A percentile compares a stretch with the other conserved stretches of the same genome.
Conservation (phyloP, 2,888 invertebrate species). For the Mantis religiosa region DNA sequence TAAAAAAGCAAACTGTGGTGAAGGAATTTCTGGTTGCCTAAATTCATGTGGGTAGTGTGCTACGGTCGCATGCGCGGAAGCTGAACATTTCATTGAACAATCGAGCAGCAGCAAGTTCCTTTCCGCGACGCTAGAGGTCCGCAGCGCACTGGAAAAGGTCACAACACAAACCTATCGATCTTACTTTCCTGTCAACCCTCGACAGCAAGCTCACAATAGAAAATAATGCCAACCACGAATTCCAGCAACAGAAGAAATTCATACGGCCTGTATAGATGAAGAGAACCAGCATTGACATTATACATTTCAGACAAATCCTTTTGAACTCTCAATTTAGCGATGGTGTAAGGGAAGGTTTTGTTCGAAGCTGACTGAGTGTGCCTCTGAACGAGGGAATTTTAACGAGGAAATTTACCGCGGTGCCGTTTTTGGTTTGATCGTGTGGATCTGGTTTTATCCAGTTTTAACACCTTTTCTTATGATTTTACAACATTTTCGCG, state of each 20-base stretch:
- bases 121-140: slow-evolving; percentile 10
- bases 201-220: not conserved
- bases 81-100: not conserved
- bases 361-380: not conserved
- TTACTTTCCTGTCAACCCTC: slow-evolving; percentile 15
- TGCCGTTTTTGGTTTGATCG: not conserved
- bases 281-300: not conserved
- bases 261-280: not conserved
- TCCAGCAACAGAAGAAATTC: not conserved
- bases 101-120: not conserved
- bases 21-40: no score
- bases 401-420: not conserved
- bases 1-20: no score
- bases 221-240: not conserved
- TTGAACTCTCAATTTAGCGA: not conserved
- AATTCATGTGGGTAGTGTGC: no score
- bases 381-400: not conserved
- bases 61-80: not conserved
- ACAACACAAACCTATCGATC: slow-evolving; percentile 18
- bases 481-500: not conserved
- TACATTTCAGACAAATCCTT: not conserved
- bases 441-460: not conserved
- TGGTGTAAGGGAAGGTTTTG: not conserved
- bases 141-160: not conserved
- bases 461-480: not conserved